Conservation (phyloP, 1,140 invertebrate species). For the Ptiloglossa arizonensis region DNA sequence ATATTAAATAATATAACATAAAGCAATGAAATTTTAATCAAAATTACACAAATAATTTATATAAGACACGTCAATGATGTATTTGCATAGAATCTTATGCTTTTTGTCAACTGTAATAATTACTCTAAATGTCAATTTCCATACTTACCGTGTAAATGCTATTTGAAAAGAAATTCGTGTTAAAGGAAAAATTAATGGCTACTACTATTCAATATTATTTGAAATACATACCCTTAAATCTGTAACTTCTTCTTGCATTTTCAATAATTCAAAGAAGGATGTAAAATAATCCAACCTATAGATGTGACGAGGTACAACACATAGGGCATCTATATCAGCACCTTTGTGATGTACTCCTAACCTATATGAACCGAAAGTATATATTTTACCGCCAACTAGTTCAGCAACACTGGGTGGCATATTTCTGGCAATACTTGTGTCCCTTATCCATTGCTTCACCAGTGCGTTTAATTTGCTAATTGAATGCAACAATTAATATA, state of each 20-base stretch:
- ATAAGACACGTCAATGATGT: not conserved
- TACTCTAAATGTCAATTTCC: not conserved
- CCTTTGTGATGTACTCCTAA: slow-evolving; percentile 97
- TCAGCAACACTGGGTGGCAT: slow-evolving; percentile 93
- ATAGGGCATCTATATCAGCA: slow-evolving; percentile 99
- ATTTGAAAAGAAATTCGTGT: slow-evolving; percentile 31
- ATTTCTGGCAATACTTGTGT: slow-evolving; percentile 93
- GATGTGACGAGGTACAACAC: slow-evolving; percentile 98
- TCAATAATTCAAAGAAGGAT: slow-evolving; percentile 96
- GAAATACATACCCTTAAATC: slow-evolving; percentile 86
- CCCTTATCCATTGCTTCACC: slow-evolving; percentile 95
- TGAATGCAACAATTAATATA: not conserved
- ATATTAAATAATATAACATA: slow-evolving; percentile 33
- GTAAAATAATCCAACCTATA: slow-evolving; percentile 96
- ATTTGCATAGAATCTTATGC: slow-evolving; percentile 2
- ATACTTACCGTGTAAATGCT: slow-evolving; percentile 22
- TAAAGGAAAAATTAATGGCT: slow-evolving; percentile 8
- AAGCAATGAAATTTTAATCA: not conserved
- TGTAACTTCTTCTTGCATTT: slow-evolving; percentile 92
- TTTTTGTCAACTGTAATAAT: not conserved
- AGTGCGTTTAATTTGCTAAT: slow-evolving; percentile 91
- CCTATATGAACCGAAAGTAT: slow-evolving; percentile 98
- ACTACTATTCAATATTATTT: slow-evolving; percentile 2
- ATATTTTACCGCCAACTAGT: slow-evolving; percentile 97
- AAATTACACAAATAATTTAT: not conserved